These are phyloP conservation scores for Palythoa grandiflora DNA, from an alignment of 92 coral and sea anemone species.

Conservation along the genomic window DNA sequence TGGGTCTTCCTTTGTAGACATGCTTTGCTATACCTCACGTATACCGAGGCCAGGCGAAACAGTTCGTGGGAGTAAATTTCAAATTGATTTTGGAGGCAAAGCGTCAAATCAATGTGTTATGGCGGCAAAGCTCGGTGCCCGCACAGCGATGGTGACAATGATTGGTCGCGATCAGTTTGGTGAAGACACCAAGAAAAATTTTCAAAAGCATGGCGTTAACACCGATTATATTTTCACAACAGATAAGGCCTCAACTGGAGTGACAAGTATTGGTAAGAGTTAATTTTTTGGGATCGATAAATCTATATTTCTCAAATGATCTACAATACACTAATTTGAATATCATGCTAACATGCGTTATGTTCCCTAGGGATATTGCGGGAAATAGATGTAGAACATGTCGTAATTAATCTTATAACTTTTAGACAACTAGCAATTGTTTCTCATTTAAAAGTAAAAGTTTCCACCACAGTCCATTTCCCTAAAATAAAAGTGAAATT, in stretches of 20 bases:
- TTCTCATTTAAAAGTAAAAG: too few species aligned
- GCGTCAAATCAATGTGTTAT: constrained; percentile 92
- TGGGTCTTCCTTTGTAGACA: constrained; percentile 91
- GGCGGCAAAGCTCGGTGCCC: constrained; percentile 98
- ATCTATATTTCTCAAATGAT: neutral
- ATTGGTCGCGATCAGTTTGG: constrained; percentile 92
- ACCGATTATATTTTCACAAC: constrained; percentile 78
- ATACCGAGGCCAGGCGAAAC: constrained; percentile 88
- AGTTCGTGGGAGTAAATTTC: constrained; percentile 80
- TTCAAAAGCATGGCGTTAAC: constrained; percentile 80
- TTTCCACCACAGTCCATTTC: too few species aligned
- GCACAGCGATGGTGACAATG: constrained; percentile 83
- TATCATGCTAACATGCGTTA: too few species aligned
- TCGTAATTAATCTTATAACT: too few species aligned
- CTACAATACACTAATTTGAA: too few species aligned
- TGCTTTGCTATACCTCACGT: constrained; percentile 84
- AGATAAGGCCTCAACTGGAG: constrained; percentile 81
- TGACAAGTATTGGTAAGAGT: constrained; percentile 81
- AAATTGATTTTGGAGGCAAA: constrained; percentile 91
- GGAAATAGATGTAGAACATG: too few species aligned
- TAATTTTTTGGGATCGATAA: neutral
- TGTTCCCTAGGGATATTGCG: too few species aligned
- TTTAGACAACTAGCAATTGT: too few species aligned
- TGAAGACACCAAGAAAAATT: constrained; percentile 78
- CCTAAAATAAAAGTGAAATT: too few species aligned